phyloP scores from a whole-genome alignment of 2,113 vertebrate species.

The Eurystomus gularis region DNA sequence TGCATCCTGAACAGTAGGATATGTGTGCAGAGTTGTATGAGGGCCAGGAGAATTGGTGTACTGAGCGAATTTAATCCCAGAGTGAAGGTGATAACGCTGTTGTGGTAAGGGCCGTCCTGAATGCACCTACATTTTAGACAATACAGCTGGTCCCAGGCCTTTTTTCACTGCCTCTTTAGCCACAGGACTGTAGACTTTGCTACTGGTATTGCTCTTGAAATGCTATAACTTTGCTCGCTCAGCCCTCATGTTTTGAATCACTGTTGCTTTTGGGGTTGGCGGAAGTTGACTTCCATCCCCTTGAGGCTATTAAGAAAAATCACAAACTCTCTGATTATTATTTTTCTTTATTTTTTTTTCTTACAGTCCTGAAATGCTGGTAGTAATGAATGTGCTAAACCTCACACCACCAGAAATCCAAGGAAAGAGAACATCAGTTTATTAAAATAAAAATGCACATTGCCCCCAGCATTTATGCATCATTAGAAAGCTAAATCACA shows the following conservation, averaged over 20 bases:
- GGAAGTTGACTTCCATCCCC: not conserved
- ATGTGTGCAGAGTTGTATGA: not conserved
- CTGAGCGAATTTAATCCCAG: not conserved
- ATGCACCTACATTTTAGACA: accelerated
- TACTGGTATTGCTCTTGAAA: not conserved
- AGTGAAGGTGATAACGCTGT: not conserved
- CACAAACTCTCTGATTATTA: not conserved
- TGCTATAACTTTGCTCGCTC: not conserved
- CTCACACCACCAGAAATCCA: not conserved
- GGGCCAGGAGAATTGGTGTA: not conserved
- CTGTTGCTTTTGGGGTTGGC: not conserved
- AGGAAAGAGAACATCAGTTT: not conserved
- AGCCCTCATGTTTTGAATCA: not conserved
- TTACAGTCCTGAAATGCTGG: not conserved
- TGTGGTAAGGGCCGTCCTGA: not conserved
- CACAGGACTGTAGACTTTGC: not conserved
- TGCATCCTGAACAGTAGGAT: not conserved
- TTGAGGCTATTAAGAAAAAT: conserved; percentile 2
- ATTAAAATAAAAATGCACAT: not conserved
- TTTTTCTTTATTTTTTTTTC: not conserved
- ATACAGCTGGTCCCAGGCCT: not conserved
- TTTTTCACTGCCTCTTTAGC: not conserved
- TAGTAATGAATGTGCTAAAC: not conserved
- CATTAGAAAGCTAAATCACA: not conserved
- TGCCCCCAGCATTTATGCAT: not conserved